Conservation (phyloP, 1,140 invertebrate species). For the Leptoteleia sp. region DNA sequence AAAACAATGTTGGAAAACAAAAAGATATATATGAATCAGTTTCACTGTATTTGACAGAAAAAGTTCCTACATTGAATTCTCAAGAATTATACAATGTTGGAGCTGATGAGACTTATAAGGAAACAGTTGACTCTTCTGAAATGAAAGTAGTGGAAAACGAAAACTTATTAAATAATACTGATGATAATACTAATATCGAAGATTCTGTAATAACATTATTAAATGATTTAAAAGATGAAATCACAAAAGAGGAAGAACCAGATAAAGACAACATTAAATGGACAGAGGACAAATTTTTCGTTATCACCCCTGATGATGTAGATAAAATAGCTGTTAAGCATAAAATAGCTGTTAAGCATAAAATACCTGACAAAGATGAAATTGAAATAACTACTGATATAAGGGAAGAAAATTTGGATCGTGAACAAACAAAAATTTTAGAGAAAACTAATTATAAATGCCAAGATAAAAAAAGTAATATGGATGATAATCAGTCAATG, state of each 20-base stretch:
- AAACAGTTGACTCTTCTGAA: too few relatives aligned
- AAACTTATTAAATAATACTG: too few relatives aligned
- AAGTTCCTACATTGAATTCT: constrained; percentile 7
- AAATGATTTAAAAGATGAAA: not conserved
- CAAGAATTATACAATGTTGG: too few relatives aligned
- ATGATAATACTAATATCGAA: not conserved
- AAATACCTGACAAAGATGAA: not conserved
- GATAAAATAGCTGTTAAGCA: not conserved
- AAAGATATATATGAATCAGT: not conserved
- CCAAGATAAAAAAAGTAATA: not conserved
- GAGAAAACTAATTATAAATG: too few relatives aligned
- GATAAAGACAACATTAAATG: constrained; percentile 27
- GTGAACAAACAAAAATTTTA: too few relatives aligned
- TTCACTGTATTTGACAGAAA: constrained; percentile 82
- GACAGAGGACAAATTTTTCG: constrained; percentile 36
- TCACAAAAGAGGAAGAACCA: constrained; percentile 8
- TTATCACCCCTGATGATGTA: constrained; percentile 12
- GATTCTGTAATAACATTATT: not conserved
- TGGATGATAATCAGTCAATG: constrained; percentile 15
- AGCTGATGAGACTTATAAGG: too few relatives aligned
- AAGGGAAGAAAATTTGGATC: not conserved
- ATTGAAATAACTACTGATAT: not conserved
- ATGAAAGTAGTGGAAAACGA: too few relatives aligned
- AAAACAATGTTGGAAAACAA: constrained; percentile 15
- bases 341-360: not conserved